A percentile compares a stretch with the other conserved stretches of the same genome.
These are phyloP conservation scores for Catocala nupta DNA, from an alignment of 2,888 invertebrate species.

Conservation along the genomic window DNA sequence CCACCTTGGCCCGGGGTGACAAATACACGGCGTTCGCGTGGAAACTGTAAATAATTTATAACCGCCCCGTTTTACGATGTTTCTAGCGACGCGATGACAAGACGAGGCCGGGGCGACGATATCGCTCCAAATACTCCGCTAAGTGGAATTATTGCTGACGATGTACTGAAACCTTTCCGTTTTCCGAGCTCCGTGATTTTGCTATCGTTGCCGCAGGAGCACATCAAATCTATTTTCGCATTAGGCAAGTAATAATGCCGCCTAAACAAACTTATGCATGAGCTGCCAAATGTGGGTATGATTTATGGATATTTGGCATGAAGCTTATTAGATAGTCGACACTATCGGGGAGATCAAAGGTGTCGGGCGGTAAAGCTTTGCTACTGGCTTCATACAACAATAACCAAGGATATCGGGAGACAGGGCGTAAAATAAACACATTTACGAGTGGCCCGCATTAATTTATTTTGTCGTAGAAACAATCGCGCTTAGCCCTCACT, in stretches of 20 bases:
- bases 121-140: constrained; percentile 61
- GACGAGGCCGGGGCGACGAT: constrained; percentile 61
- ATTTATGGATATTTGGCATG: constrained; percentile 65
- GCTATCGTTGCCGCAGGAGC: constrained; percentile 51
- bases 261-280: constrained; percentile 61
- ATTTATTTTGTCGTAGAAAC: constrained; percentile 82
- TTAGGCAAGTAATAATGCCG: constrained; percentile 60
- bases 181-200: constrained; percentile 62
- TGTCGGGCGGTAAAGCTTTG: constrained; percentile 62
- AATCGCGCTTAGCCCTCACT: constrained; percentile 68
- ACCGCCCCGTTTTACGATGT: constrained; percentile 74
- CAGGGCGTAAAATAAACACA: constrained; percentile 71
- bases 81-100: constrained; percentile 74
- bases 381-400: constrained; percentile 77
- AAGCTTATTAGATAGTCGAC: constrained; percentile 55
- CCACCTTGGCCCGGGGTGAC: constrained; percentile 79
- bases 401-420: constrained; percentile 68
- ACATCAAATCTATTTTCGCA: constrained; percentile 70
- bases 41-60: constrained; percentile 85
- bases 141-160: constrained; percentile 75
- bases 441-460: constrained; percentile 77
- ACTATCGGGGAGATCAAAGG: constrained; percentile 75
- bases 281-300: constrained; percentile 64
- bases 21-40: constrained; percentile 80
- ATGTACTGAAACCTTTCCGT: constrained; percentile 58